Conservation (phyloP, 2,888 invertebrate species). For the Amphipyra tragopoginis region DNA sequence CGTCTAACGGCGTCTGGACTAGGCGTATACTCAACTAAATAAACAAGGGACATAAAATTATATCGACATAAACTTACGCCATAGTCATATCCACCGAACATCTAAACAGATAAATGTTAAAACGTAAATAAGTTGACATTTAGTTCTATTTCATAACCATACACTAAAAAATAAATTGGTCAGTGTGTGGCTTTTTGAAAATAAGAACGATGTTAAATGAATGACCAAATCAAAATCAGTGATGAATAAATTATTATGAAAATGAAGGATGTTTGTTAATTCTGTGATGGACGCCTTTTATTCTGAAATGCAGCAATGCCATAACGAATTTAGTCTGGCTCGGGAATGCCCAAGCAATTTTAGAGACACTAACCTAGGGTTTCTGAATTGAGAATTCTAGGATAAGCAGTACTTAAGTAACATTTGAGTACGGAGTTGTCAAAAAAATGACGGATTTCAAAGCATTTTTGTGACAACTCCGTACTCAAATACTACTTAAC, state of each 20-base stretch:
- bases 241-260: not conserved
- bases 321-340: too few species aligned
- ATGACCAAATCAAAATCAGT: not conserved
- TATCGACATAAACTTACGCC: slow-evolving; percentile 81
- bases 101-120: slow-evolving; percentile 83
- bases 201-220: not conserved
- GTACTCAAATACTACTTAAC: too few species aligned
- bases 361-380: too few species aligned
- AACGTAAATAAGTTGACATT: slow-evolving; percentile 55
- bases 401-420: too few species aligned
- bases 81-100: slow-evolving; percentile 90
- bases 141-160: slow-evolving; percentile 18
- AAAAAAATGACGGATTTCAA: too few species aligned
- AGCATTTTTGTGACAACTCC: too few species aligned
- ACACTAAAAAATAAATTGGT: not conserved
- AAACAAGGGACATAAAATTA: slow-evolving; percentile 67
- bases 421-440: too few species aligned
- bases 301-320: too few species aligned
- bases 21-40: slow-evolving; percentile 65
- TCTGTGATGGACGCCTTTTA: too few species aligned
- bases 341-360: too few species aligned
- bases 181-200: slow-evolving; percentile 8
- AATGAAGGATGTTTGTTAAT: too few species aligned
- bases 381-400: too few species aligned
- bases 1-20: slow-evolving; percentile 56